A percentile compares a stretch with the other conserved stretches of the same genome.
These are phyloP conservation scores for Distichodus sexfasciatus DNA, from an alignment of 2,797 vertebrate genomes.

Conservation along the genomic window DNA sequence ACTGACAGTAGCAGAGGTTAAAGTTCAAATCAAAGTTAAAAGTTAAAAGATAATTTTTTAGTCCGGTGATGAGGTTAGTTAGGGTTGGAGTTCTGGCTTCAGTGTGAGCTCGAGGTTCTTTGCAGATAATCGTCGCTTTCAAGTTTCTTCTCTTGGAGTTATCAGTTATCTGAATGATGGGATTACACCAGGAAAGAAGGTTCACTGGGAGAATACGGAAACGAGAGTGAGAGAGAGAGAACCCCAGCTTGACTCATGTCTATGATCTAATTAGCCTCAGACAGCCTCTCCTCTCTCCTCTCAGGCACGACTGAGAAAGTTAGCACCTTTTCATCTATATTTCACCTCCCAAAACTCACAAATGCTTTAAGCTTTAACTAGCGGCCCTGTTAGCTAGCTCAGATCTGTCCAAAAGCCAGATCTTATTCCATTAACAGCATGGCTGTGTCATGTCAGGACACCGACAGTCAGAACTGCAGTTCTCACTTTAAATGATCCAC, in stretches of 20 bases:
- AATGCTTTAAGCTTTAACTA: slow-evolving; percentile 3
- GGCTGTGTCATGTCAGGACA: not conserved
- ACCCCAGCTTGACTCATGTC: not conserved
- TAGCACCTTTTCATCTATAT: slow-evolving; percentile 2
- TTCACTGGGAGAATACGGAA: too few species aligned
- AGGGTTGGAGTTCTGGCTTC: not conserved
- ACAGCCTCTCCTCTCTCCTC: not conserved
- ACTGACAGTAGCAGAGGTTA: not conserved
- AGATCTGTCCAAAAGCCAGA: not conserved
- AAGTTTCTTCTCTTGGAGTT: not conserved
- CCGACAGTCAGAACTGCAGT: not conserved
- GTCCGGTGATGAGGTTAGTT: not conserved
- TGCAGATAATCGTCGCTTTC: not conserved
- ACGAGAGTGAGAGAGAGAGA: not conserved
- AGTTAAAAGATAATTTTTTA: too few species aligned
- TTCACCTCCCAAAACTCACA: slow-evolving; percentile 4
- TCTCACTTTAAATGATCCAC: not conserved
- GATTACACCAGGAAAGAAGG: not conserved
- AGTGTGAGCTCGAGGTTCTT: too few species aligned
- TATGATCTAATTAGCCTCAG: slow-evolving; percentile 6
- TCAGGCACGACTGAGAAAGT: not conserved
- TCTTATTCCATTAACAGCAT: not conserved
- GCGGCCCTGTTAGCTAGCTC: not conserved
- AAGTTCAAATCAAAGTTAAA: not conserved
- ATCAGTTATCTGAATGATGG: not conserved